phyloP scores from a whole-genome alignment of 2,888 invertebrate species.

The Heteropelma amictum region DNA sequence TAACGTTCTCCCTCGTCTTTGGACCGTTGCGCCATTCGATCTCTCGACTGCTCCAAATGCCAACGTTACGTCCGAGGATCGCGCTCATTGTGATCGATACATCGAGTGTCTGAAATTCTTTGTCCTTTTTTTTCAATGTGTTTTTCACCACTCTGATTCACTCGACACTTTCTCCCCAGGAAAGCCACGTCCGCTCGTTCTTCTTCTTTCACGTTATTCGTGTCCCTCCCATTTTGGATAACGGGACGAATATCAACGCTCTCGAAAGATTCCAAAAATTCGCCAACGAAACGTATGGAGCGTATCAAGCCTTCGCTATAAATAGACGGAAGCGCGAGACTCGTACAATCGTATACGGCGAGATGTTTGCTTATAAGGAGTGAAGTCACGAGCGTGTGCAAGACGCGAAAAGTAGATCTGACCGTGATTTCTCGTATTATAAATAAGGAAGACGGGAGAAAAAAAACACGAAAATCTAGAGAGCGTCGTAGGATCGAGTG shows the following conservation, averaged over 20 bases:
- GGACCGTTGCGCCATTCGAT: too few species aligned
- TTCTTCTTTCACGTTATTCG: neutral
- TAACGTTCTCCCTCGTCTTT: too few species aligned
- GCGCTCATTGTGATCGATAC: too few species aligned
- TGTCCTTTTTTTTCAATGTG: too few species aligned
- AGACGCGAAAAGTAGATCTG: conserved; percentile 53
- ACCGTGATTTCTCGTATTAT: conserved; percentile 54
- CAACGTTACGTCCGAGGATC: too few species aligned
- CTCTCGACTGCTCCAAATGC: too few species aligned
- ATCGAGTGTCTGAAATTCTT: too few species aligned
- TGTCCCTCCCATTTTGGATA: neutral
- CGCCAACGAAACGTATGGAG: too few species aligned
- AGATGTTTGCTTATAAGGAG: conserved; percentile 46
- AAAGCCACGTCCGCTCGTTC: too few species aligned
- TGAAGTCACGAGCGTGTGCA: conserved; percentile 43
- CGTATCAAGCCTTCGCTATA: too few species aligned
- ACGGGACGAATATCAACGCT: neutral
- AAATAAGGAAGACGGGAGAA: conserved; percentile 19
- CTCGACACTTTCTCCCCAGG: too few species aligned
- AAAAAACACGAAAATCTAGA: neutral
- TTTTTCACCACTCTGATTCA: too few species aligned
- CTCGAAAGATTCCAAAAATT: neutral
- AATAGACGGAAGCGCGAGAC: conserved; percentile 12
- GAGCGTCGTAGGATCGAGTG: conserved; percentile 21
- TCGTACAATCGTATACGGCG: neutral